Base-by-base conservation (phyloP, 2,113 vertebrate genomes). In the Leptodactylus fuscus region DNA sequence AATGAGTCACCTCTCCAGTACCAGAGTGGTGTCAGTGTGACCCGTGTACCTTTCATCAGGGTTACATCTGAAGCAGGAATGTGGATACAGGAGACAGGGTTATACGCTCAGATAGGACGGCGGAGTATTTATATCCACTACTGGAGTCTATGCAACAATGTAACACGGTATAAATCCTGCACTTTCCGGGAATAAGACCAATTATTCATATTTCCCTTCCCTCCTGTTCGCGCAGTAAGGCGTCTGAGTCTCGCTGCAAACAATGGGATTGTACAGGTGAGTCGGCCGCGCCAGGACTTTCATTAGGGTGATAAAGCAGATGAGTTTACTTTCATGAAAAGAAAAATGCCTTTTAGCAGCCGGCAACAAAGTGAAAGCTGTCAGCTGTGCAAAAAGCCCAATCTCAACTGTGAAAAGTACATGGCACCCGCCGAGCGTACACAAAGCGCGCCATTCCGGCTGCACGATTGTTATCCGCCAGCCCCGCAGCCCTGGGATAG, bases 351-450 rank as follows among this genome's bases (percentile, higher is more conserved):
- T 81, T 81, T 81, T 69, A 69, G 80, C 62, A 36, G 22, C 44
- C 79, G 7, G 24, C 58, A 69, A 13, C 24, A 34, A 18, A 81
- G 24, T 70, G 16, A 81, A 81, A 70, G 62, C 44, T 49, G 34
- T 58, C 41, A 41, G 53, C 36, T 36, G 62, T 81, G 62, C 80
- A 81, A 81, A 81, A 81, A 79, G 46, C 80, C 46, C 29, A 49
- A 69, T 70, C 27, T 22, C 29, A 70, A 24, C 80, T 69, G 60
- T 69, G 62, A 81, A 69, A 81, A 67, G 36, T 20, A 69, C 38
- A 24, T 51, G 29, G n/a, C 62, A 36, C 80, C 6, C 15, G 62
- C 44, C 20, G 44, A 29, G 76, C 32, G 22, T 24, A 81, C 44
- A 70, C 80, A 81, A 81, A 69, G 60, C 24, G 36, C 3, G 46